Evolutionary conservation across 2,888 invertebrate genomes (phyloP).

Genomic region (Hylaea fasciaria): DNA sequence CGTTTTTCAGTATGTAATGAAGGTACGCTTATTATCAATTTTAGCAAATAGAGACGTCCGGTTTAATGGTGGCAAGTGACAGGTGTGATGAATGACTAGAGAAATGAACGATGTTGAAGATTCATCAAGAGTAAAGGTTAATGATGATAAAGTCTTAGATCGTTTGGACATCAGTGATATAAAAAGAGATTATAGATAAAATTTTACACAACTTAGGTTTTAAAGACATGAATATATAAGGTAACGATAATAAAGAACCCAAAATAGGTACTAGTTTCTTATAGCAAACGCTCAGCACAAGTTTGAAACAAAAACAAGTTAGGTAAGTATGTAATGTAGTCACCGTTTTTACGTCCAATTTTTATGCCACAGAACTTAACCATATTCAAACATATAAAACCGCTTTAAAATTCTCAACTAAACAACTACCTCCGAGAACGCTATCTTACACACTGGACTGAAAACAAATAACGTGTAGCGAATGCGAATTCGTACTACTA

Average conservation of each 20-base stretch:
- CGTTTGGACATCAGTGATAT: neutral
- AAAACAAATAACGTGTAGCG: constrained; percentile 61
- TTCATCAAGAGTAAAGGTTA: constrained; percentile 54
- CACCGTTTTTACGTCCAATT: constrained; percentile 67
- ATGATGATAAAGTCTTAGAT: constrained; percentile 32
- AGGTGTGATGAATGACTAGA: constrained; percentile 46
- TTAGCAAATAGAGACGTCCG: constrained; percentile 34
- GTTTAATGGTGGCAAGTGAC: constrained; percentile 36
- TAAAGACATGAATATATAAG: constrained; percentile 1
- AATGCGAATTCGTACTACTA: constrained; percentile 53
- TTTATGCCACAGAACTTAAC: constrained; percentile 67
- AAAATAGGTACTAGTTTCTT: constrained; percentile 5
- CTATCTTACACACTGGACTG: constrained; percentile 74
- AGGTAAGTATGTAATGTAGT: constrained; percentile 33
- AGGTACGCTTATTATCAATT: constrained; percentile 34
- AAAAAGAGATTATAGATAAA: constrained; percentile 6
- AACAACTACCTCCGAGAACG: constrained; percentile 67
- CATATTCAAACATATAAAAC: constrained; percentile 42
- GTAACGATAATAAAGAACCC: constrained; percentile 1
- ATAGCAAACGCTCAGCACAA: constrained; percentile 2
- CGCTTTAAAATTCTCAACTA: constrained; percentile 52
- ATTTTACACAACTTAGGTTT: constrained; percentile 14
- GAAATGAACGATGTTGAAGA: constrained; percentile 32
- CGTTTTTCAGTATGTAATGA: constrained; percentile 27
- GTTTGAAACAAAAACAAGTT: constrained; percentile 24